Evolutionary conservation across 2,888 invertebrate species (phyloP).

Genomic region (Eulithis testata): DNA sequence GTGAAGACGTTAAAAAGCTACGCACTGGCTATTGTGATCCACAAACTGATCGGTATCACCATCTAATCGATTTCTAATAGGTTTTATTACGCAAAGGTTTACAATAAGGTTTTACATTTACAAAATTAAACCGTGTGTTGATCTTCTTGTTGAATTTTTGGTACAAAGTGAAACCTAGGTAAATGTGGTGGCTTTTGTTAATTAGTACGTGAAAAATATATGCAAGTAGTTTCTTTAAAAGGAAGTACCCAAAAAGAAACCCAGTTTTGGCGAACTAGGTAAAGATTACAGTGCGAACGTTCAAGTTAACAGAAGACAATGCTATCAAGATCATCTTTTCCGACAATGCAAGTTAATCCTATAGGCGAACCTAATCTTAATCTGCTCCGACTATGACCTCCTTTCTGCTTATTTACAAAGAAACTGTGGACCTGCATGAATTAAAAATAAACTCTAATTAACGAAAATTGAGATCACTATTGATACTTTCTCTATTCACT

Average conservation of each 20-base stretch:
- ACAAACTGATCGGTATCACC: slow-evolving; percentile 18
- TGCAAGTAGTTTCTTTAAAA: background rate
- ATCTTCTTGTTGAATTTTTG: too few species aligned
- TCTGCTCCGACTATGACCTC: slow-evolving; percentile 3
- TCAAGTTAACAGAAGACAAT: slow-evolving; percentile 27
- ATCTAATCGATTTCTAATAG: slow-evolving; percentile 36
- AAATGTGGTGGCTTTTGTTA: too few species aligned
- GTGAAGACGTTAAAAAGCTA: background rate
- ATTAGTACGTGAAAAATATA: too few species aligned
- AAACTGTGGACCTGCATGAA: too few species aligned
- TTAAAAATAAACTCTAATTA: too few species aligned
- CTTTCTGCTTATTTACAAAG: background rate
- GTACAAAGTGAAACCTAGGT: too few species aligned
- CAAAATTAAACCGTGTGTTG: too few species aligned
- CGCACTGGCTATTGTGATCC: slow-evolving; percentile 4
- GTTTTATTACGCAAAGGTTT: background rate
- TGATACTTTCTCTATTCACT: too few species aligned
- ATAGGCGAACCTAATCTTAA: slow-evolving; percentile 10
- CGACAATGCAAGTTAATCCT: slow-evolving; percentile 22
- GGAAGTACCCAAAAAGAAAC: slow-evolving; percentile 15
- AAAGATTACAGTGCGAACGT: slow-evolving; percentile 19
- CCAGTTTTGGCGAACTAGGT: slow-evolving; percentile 26
- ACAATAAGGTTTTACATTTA: too few species aligned
- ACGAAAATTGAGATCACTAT: too few species aligned
- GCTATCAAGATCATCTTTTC: slow-evolving; percentile 27